phyloP scores from a whole-genome alignment of 2,113 vertebrate species.

The Arizona elegans region DNA sequence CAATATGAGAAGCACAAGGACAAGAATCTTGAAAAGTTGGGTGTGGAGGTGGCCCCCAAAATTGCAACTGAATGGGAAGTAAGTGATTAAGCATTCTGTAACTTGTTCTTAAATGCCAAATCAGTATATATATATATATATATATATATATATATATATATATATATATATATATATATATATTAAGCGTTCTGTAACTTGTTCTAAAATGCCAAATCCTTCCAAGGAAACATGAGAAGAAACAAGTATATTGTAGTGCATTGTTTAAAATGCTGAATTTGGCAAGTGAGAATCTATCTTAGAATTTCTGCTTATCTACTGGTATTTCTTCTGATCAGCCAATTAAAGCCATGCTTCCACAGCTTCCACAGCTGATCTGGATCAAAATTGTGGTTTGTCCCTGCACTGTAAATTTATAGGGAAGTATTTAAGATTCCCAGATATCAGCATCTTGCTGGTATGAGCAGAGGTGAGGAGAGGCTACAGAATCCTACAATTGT shows the following conservation, averaged over 20 bases:
- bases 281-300: not conserved
- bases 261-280: not conserved
- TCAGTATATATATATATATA: not conserved
- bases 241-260: not conserved
- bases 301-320: not conserved
- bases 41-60: constrained; percentile 73
- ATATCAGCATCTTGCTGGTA: not conserved
- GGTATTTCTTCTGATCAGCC: not conserved
- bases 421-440: not conserved
- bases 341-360: not conserved
- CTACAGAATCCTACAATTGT: not conserved
- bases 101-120: not conserved
- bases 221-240: accelerated
- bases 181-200: not conserved
- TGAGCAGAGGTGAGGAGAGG: not conserved
- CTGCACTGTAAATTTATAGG: not conserved
- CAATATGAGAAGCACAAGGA: constrained; percentile 79
- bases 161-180: not conserved
- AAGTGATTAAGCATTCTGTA: constrained; percentile 46
- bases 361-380: not conserved
- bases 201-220: not conserved
- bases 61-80: constrained; percentile 81
- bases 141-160: not conserved
- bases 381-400: not conserved
- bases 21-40: constrained; percentile 70